Conservation (phyloP, 2,888 invertebrate genomes). For the Hermodice carunculata region DNA sequence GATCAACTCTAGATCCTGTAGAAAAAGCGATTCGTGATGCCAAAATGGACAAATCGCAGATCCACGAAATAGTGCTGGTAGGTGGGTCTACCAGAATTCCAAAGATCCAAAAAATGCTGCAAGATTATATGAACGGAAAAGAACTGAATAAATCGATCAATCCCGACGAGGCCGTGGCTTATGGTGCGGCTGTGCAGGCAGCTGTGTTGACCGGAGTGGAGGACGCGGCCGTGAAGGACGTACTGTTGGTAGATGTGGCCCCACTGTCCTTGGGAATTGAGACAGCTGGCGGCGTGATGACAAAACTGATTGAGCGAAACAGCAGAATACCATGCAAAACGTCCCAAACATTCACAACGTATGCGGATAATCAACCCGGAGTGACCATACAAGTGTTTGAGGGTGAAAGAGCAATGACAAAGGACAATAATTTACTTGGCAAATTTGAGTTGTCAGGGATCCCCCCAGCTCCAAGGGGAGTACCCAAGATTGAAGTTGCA, state of each 20-base stretch:
- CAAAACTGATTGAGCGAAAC: constrained; percentile 52
- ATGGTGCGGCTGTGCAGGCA: constrained; percentile 42
- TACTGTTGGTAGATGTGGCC: constrained; percentile 82
- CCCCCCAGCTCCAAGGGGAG: constrained; percentile 62
- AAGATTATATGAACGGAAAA: constrained; percentile 74
- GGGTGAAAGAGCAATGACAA: constrained; percentile 95
- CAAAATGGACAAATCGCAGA: constrained; percentile 81
- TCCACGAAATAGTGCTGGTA: constrained; percentile 85
- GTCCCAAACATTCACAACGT: constrained; percentile 81
- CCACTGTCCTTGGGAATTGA: constrained; percentile 74
- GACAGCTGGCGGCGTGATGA: constrained; percentile 68
- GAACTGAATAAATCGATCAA: constrained; percentile 85
- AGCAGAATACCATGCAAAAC: constrained; percentile 64
- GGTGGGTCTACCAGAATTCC: constrained; percentile 74
- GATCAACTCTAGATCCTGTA: constrained; percentile 80
- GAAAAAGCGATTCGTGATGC: constrained; percentile 84
- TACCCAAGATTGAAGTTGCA: constrained; percentile 75
- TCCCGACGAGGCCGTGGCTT: constrained; percentile 56
- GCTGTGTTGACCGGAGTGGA: constrained; percentile 72
- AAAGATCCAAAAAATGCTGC: constrained; percentile 61
- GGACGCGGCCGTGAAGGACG: constrained; percentile 76
- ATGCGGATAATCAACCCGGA: constrained; percentile 84
- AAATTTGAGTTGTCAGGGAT: constrained; percentile 60
- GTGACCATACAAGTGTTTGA: constrained; percentile 78
- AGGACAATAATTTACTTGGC: constrained; percentile 81